These are phyloP conservation scores for Tapirus indicus DNA, from an alignment of 2,797 vertebrate genomes.

Conservation along the genomic window DNA sequence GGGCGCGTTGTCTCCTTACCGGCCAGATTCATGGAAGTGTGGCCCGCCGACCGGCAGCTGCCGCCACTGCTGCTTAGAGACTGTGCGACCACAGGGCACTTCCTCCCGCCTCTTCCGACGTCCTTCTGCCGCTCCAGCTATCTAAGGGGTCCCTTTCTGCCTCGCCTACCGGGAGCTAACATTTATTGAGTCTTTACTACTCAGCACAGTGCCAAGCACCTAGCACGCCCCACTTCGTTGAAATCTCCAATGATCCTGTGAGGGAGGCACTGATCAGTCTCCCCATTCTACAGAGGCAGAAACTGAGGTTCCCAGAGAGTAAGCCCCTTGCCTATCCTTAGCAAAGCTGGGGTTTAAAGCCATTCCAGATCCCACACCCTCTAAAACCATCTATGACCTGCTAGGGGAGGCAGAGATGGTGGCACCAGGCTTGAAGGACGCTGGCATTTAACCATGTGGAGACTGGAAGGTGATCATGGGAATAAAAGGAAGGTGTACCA, in stretches of 20 bases:
- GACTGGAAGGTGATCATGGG: not conserved
- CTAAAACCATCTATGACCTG: not conserved
- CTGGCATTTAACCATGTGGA: not conserved
- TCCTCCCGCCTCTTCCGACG: not conserved
- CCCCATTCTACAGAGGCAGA: not conserved
- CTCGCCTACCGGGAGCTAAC: not conserved
- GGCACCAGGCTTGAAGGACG: not conserved
- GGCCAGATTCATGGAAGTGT: not conserved
- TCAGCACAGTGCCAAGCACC: not conserved
- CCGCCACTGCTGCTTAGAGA: not conserved
- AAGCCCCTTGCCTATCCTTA: not conserved
- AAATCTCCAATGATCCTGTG: not conserved
- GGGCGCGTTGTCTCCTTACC: accelerated
- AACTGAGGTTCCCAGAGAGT: not conserved
- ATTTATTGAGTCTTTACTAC: accelerated
- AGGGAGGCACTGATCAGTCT: not conserved
- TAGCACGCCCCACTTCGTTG: not conserved
- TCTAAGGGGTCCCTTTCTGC: not conserved
- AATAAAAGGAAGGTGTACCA: not conserved
- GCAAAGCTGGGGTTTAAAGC: not conserved
- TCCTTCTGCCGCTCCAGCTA: accelerated
- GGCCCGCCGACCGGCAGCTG: not conserved
- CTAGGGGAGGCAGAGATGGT: too few species aligned
- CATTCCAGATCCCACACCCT: not conserved
- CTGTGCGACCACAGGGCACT: not conserved